Percentiles rank a stretch among this genome's conserved stretches.
Evolutionary conservation across 2,888 invertebrate species (phyloP).

Genomic region (Lasioglossum malachurum): DNA sequence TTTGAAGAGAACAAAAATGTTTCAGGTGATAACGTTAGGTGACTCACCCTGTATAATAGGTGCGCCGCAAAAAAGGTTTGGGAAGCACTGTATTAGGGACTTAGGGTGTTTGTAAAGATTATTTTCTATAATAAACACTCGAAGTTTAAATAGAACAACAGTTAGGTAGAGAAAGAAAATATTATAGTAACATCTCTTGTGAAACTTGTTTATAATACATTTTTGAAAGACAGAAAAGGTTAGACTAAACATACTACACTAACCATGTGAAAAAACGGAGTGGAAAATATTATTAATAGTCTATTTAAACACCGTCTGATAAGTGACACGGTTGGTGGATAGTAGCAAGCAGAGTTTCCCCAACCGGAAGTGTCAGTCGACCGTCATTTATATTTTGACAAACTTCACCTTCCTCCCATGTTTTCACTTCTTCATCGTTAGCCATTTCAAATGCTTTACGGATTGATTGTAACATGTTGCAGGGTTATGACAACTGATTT

Average conservation of each 20-base stretch:
- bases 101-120: no score
- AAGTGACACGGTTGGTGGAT: neutral
- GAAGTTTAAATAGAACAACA: neutral
- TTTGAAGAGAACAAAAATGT: no score
- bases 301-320: neutral
- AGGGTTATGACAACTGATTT: neutral
- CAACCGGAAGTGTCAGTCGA: neutral
- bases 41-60: no score
- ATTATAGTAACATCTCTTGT: neutral
- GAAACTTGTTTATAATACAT: neutral
- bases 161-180: neutral
- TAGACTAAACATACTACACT: neutral
- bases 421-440: constrained; percentile 4
- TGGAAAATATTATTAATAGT: neutral
- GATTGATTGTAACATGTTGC: neutral
- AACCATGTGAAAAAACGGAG: neutral
- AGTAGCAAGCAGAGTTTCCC: neutral
- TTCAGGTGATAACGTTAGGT: no score
- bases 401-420: neutral
- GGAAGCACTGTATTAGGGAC: no score
- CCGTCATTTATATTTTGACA: neutral
- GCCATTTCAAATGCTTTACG: neutral
- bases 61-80: no score
- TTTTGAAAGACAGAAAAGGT: neutral
- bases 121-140: no score